Evolutionary conservation across 23 tunicate genomes (phyloP).

Genomic region (Diplosoma virens): DNA sequence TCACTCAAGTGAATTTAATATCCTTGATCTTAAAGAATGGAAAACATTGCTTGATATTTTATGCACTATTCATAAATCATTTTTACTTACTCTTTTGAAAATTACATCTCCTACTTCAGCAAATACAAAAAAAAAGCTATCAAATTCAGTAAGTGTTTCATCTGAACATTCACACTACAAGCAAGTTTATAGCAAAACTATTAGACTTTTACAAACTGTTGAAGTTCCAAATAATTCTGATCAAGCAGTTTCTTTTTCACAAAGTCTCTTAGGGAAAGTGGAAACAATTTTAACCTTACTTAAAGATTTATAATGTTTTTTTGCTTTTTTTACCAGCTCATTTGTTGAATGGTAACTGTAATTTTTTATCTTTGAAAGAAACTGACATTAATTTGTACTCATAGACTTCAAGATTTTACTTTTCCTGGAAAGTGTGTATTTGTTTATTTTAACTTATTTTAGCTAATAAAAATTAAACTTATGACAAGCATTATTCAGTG

Average conservation of each 20-base stretch:
- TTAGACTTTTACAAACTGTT: not conserved
- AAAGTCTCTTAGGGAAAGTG: not conserved
- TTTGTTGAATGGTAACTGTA: no score
- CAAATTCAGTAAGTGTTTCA: not conserved
- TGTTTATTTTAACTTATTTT: no score
- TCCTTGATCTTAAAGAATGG: not conserved
- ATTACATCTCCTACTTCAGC: not conserved
- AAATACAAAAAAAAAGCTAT: not conserved
- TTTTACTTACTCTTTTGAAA: conserved; percentile 1
- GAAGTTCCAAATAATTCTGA: not conserved
- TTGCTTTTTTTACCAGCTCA: no score
- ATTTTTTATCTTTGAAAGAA: no score
- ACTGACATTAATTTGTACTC: no score
- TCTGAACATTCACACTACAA: conserved; percentile 5
- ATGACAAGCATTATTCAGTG: no score
- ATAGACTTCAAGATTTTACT: no score
- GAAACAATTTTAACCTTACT: not conserved
- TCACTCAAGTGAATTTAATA: not conserved
- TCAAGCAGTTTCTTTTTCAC: not conserved
- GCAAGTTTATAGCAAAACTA: not conserved
- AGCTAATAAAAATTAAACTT: no score
- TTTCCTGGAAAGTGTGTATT: no score
- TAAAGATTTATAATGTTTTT: not conserved
- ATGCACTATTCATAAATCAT: not conserved
- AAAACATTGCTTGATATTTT: not conserved